A percentile compares a stretch with the other conserved stretches of the same genome.
Evolutionary conservation across 2,113 vertebrate genomes (phyloP).

Genomic region (Drymodes brunneopygia): DNA sequence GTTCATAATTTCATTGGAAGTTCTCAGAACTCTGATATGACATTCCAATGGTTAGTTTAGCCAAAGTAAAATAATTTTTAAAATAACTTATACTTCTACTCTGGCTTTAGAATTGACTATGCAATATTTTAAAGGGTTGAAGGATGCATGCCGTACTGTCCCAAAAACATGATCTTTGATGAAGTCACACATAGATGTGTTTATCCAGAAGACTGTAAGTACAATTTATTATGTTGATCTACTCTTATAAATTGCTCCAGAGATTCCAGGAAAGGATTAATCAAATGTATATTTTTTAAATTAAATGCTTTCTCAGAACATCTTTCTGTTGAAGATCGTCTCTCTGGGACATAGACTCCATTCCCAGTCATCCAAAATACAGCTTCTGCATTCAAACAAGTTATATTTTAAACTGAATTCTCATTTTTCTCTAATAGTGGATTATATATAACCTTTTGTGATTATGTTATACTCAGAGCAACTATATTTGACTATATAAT

Average conservation of each 20-base stretch:
- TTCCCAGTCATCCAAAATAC: neutral
- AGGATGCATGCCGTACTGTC: conserved; percentile 94
- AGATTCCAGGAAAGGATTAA: neutral
- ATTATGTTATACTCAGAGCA: neutral
- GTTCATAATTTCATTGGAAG: neutral
- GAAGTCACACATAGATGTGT: conserved; percentile 95
- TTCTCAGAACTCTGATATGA: neutral
- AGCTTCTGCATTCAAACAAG: neutral
- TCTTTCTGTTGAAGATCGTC: neutral
- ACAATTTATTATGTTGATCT: neutral
- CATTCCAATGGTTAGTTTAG: neutral
- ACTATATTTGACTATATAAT: neutral
- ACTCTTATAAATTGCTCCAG: neutral
- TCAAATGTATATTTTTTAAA: neutral
- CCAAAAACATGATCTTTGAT: conserved; percentile 92
- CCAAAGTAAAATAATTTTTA: neutral
- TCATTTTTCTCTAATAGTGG: neutral
- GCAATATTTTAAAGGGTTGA: conserved; percentile 81
- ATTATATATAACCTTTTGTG: neutral
- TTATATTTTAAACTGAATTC: neutral
- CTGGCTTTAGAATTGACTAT: neutral
- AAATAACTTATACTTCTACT: neutral
- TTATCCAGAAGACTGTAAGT: conserved; percentile 94
- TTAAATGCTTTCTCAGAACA: neutral
- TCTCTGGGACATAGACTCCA: neutral